These are phyloP conservation scores for Heliconius himera DNA, from an alignment of 1,140 invertebrate genomes.

Conservation along the genomic window DNA sequence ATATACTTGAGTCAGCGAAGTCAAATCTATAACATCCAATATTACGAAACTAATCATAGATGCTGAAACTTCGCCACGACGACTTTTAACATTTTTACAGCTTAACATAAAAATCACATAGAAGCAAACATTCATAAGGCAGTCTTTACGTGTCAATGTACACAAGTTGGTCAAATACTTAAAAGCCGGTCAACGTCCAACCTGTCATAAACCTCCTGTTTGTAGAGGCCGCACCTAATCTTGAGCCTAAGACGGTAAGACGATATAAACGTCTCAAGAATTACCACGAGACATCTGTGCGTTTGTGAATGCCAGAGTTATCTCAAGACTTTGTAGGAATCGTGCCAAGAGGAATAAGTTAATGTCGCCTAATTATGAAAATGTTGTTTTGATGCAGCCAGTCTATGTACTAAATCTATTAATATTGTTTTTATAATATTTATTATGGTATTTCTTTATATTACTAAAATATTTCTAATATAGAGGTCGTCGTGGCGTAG, in stretches of 20 bases:
- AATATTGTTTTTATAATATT: background rate
- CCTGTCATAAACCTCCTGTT: constrained; percentile 28
- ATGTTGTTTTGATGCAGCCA: constrained; percentile 18
- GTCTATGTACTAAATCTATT: background rate
- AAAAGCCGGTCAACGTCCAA: constrained; percentile 20
- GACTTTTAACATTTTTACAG: background rate
- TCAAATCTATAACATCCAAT: background rate
- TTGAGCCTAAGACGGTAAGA: constrained; percentile 26
- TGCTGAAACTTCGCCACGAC: background rate
- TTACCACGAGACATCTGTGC: constrained; percentile 24
- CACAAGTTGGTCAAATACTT: constrained; percentile 27
- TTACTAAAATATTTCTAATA: background rate
- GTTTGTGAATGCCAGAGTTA: constrained; percentile 30
- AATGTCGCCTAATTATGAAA: constrained; percentile 34
- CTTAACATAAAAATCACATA: constrained; percentile 7
- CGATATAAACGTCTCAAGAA: constrained; percentile 22
- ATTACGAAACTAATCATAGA: background rate
- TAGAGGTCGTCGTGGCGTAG: too few relatives aligned
- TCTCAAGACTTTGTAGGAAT: constrained; percentile 15
- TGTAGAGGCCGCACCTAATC: constrained; percentile 29
- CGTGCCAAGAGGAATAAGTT: constrained; percentile 36
- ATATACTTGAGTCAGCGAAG: too few relatives aligned
- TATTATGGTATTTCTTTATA: background rate
- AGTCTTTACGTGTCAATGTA: constrained; percentile 14
- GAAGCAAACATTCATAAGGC: constrained; percentile 8